Conservation (phyloP, 1,140 invertebrate genomes). For the Eurosta solidaginis region DNA sequence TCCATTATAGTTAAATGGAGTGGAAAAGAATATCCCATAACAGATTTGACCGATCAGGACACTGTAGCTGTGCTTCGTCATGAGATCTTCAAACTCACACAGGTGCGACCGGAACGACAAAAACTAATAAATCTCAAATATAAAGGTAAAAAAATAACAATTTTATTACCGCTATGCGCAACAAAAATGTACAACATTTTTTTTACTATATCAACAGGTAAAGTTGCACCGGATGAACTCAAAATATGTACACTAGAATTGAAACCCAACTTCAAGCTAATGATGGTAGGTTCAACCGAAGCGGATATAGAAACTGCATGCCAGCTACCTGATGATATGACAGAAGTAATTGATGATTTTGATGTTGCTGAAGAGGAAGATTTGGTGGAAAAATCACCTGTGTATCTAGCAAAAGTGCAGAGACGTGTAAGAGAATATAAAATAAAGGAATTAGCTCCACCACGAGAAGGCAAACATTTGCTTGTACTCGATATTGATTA, state of each 20-base stretch:
- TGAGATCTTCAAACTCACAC: slow-evolving; percentile 56
- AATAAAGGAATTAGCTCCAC: slow-evolving; percentile 80
- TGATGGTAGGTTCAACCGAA: slow-evolving; percentile 96
- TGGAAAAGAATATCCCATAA: slow-evolving; percentile 62
- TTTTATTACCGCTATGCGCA: slow-evolving; percentile 37
- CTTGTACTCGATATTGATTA: slow-evolving; percentile 97
- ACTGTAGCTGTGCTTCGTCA: slow-evolving; percentile 79
- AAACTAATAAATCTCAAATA: slow-evolving; percentile 91
- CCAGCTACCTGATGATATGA: slow-evolving; percentile 76
- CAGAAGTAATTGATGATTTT: slow-evolving; percentile 85
- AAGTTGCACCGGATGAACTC: slow-evolving; percentile 77
- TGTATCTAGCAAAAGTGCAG: slow-evolving; percentile 79
- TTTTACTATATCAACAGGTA: slow-evolving; percentile 68
- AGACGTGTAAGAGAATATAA: slow-evolving; percentile 85
- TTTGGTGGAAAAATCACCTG: slow-evolving; percentile 55
- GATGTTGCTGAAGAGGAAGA: slow-evolving; percentile 83
- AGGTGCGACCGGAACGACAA: slow-evolving; percentile 78
- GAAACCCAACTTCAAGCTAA: slow-evolving; percentile 89
- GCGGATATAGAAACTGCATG: slow-evolving; percentile 84
- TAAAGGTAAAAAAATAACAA: slow-evolving; percentile 71
- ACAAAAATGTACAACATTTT: slow-evolving; percentile 42
- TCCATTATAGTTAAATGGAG: slow-evolving; percentile 87
- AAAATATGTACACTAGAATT: slow-evolving; percentile 73
- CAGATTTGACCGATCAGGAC: slow-evolving; percentile 70
- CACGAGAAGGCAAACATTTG: slow-evolving; percentile 83